Conservation (phyloP, 2,888 invertebrate species). For the Epicampocera succincta region DNA sequence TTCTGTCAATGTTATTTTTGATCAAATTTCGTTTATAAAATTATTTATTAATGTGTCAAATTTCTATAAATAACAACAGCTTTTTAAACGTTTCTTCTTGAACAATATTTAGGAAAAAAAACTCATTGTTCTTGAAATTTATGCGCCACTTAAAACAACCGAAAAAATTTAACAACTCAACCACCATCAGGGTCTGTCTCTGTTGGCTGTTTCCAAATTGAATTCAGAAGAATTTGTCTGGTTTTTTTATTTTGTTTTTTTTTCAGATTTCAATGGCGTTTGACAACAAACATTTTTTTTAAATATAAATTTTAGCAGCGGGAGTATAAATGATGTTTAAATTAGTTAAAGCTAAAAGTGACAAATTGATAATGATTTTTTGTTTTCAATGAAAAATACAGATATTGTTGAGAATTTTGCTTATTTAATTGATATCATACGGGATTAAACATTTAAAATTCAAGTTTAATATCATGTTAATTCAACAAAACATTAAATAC, state of each 20-base stretch:
- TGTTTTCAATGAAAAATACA: neutral
- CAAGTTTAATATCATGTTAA: too few species aligned
- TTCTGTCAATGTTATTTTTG: neutral
- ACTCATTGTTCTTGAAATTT: slow-evolving; percentile 20
- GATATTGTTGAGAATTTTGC: too few species aligned
- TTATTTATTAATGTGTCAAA: slow-evolving; percentile 48
- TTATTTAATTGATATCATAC: too few species aligned
- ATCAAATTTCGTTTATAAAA: slow-evolving; percentile 17
- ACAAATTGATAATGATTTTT: slow-evolving; percentile 39
- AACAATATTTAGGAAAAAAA: slow-evolving; percentile 2
- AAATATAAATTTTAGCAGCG: slow-evolving; percentile 29
- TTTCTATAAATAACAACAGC: slow-evolving; percentile 18
- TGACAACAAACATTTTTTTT: neutral
- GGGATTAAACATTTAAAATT: too few species aligned
- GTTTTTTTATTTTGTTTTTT: slow-evolving; percentile 8
- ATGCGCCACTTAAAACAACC: slow-evolving; percentile 34
- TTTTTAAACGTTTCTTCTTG: neutral
- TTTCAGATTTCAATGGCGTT: slow-evolving; percentile 2
- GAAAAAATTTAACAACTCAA: slow-evolving; percentile 18
- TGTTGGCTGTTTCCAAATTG: neutral
- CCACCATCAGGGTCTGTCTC: neutral
- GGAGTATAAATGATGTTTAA: slow-evolving; percentile 34
- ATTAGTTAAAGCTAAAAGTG: slow-evolving; percentile 27
- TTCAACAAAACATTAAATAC: too few species aligned
- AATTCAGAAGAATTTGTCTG: slow-evolving; percentile 43